Conservation (phyloP, 2,797 vertebrate species). For the Intellagama lesueurii region DNA sequence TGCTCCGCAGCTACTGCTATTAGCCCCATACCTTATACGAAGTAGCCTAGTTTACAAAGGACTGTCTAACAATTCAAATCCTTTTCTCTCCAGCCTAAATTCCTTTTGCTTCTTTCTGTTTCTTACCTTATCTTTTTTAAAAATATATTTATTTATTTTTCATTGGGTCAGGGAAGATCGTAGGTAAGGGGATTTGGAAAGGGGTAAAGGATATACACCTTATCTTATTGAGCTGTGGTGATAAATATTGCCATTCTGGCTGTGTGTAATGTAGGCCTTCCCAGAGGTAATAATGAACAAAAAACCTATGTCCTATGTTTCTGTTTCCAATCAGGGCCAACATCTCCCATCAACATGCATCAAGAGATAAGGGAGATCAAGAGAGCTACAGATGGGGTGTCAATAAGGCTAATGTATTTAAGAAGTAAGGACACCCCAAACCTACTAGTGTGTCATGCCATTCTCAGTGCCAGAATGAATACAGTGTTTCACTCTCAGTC, state of each 20-base stretch:
- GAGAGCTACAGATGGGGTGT: not conserved
- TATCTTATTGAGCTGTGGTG: not conserved
- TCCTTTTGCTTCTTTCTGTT: not conserved
- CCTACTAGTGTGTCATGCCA: not conserved
- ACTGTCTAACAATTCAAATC: not conserved
- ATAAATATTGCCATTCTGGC: not conserved
- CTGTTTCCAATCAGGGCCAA: not conserved
- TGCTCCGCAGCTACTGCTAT: not conserved
- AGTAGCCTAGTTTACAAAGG: not conserved
- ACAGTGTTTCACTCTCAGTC: not conserved
- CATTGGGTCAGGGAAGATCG: too few species aligned
- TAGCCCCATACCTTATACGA: not conserved
- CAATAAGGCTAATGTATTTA: not conserved
- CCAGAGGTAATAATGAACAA: not conserved
- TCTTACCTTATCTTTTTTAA: not conserved
- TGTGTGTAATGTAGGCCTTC: not conserved
- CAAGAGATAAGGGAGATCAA: not conserved
- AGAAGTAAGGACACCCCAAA: not conserved
- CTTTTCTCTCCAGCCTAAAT: not conserved
- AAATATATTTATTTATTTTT: too few species aligned
- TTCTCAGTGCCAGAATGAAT: not conserved
- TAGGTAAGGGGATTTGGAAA: too few species aligned
- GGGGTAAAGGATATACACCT: not conserved
- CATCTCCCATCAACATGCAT: not conserved
- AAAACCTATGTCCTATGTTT: not conserved